Percentiles rank a stretch among this genome's conserved stretches.
These are phyloP conservation scores for Bovichtus diacanthus DNA, from an alignment of 2,797 vertebrate species.

Conservation along the genomic window DNA sequence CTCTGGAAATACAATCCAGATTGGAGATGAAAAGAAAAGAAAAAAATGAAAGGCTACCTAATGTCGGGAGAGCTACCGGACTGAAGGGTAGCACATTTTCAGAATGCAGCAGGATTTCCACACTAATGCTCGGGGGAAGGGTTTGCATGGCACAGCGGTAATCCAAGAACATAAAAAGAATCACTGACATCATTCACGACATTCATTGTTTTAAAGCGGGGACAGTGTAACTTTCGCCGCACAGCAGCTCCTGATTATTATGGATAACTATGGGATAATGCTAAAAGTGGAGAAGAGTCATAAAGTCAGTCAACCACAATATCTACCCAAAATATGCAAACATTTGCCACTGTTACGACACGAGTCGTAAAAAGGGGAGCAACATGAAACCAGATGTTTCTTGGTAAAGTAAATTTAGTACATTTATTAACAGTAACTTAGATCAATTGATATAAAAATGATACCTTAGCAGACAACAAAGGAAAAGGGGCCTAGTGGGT, in stretches of 20 bases:
- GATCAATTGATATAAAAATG: no score
- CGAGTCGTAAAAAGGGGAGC: no score
- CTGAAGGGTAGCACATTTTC: constrained; percentile 30
- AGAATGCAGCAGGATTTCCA: constrained; percentile 49
- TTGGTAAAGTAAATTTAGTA: no score
- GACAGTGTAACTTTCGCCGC: not conserved
- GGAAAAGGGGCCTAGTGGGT: no score
- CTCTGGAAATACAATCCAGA: constrained; percentile 71
- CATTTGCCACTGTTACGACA: not conserved
- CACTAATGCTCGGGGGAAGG: constrained; percentile 29
- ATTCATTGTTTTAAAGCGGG: constrained; percentile 8
- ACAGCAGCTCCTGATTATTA: constrained; percentile 7
- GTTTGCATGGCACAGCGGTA: constrained; percentile 32
- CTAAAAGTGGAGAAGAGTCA: constrained; percentile 2
- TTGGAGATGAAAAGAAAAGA: constrained; percentile 24
- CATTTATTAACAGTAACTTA: no score
- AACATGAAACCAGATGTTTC: no score
- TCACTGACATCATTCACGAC: constrained; percentile 15
- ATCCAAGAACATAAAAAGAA: constrained; percentile 28
- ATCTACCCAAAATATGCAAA: not conserved
- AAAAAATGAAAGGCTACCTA: constrained; percentile 44
- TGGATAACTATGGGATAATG: constrained; percentile 5
- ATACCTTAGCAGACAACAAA: no score
- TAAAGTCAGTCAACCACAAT: not conserved
- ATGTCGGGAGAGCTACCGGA: constrained; percentile 65